Base-by-base conservation (phyloP, 2,113 vertebrate species). In the Perccottus glenii region DNA sequence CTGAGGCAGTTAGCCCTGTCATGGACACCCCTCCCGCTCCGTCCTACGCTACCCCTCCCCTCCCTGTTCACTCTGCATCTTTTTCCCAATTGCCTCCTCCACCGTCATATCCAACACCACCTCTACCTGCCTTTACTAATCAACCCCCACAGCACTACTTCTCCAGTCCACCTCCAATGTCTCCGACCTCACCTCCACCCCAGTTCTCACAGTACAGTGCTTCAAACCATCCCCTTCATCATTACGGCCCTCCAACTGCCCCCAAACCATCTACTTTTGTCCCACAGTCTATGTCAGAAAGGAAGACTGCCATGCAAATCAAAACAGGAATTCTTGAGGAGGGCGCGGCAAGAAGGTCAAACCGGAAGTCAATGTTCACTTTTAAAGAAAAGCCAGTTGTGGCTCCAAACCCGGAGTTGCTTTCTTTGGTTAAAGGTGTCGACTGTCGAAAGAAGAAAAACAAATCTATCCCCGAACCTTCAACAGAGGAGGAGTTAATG, bases 291-390 rank as follows among this genome's bases (percentile, higher is more conserved):
- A 2, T 71, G 3, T 65, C 44, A 0, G 89, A 91, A 45, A 79
- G 67, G 44, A 90, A 75, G 0, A 74, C 73, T 11, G 70, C 59
- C 0, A 67, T 63, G 5, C 82, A 91, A 1, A 60, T 91, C 60
- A 96, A 95, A 90, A 95, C 95, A 0, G 97, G 96, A 56, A 92
- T 99, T 70, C 86, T 99, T 60, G 95, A 99, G 43, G 94, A 97
- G 46, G 93, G 94, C 0, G 87, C 90, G 9, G 85, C 85, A 9
- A 94, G 89, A 6, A 83, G 95, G 70, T 77, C 75, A 3, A 76
- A 68, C 73, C 93, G 90, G 16, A 99, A 96, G 68, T 90, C 96
- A 32, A 98, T 99, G 97, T 99, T 99, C 93, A 99, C 98, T 2
- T 99, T 99, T 0, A 94, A 98, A 27, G 96, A 99, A 89, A 98